phyloP scores from a whole-genome alignment of 2,888 invertebrate genomes.

The Acanthosepion esculentum region DNA sequence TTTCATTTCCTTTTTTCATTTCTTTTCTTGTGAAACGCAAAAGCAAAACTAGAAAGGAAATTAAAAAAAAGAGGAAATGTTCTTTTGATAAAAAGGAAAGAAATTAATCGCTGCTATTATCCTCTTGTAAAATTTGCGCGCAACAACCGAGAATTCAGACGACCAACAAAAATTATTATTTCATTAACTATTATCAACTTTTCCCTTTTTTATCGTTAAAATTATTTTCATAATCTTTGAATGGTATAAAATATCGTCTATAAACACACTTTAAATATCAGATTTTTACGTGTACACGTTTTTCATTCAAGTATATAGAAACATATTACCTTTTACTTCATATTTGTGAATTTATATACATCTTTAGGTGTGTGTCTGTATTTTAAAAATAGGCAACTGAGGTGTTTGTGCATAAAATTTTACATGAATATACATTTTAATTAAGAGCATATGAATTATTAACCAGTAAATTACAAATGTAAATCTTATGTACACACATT shows the following conservation, averaged over 20 bases:
- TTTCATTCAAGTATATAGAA: too few species aligned
- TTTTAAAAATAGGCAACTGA: too few species aligned
- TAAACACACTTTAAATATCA: constrained; percentile 24
- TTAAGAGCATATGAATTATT: too few species aligned
- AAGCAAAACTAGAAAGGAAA: constrained; percentile 14
- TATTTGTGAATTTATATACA: too few species aligned
- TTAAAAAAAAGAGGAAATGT: constrained; percentile 14
- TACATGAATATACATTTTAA: too few species aligned
- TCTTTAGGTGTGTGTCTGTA: too few species aligned
- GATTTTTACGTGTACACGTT: not conserved
- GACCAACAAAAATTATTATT: constrained; percentile 7
- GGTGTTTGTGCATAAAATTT: too few species aligned
- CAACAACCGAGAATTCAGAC: constrained; percentile 33
- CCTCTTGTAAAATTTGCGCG: constrained; percentile 33
- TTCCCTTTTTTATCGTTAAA: not conserved
- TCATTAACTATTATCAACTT: constrained; percentile 21
- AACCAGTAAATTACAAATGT: too few species aligned
- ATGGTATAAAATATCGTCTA: not conserved
- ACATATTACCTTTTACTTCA: too few species aligned
- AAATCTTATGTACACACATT: too few species aligned
- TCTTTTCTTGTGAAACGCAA: constrained; percentile 33
- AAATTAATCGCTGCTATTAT: constrained; percentile 33
- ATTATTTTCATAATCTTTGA: constrained; percentile 33
- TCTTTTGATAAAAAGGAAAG: constrained; percentile 25
- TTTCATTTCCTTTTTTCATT: constrained; percentile 33